phyloP scores from a whole-genome alignment of 2,113 vertebrate genomes.

The Philantomba maxwellii region DNA sequence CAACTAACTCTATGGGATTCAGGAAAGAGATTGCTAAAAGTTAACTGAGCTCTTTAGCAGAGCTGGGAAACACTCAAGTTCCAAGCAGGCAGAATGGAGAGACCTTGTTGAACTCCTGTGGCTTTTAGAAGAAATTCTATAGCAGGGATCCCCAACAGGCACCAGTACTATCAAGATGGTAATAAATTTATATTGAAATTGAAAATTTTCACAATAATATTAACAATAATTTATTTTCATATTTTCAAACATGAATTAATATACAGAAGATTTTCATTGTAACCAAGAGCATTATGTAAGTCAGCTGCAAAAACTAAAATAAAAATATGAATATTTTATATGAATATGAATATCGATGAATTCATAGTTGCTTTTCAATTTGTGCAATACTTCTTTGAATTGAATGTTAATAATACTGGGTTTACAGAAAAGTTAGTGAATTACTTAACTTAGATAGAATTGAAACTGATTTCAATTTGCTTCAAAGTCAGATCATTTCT shows the following conservation, averaged over 20 bases:
- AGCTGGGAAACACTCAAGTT: not conserved
- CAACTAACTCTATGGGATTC: not conserved
- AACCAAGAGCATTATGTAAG: not conserved
- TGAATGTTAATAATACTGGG: not conserved
- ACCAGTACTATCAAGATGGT: not conserved
- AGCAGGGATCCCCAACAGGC: not conserved
- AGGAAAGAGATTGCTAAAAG: not conserved
- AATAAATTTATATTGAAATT: not conserved
- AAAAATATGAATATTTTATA: not conserved
- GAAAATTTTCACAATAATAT: not conserved
- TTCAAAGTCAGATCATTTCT: constrained; percentile 33
- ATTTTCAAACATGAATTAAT: not conserved
- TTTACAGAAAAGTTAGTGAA: not conserved
- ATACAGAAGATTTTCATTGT: not conserved
- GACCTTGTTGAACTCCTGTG: not conserved
- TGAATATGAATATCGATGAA: not conserved
- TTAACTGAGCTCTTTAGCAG: not conserved
- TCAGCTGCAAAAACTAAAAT: not conserved
- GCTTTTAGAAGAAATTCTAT: not conserved
- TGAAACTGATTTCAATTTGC: not conserved
- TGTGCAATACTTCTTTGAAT: not conserved
- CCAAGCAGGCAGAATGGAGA: not conserved
- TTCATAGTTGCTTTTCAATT: not conserved
- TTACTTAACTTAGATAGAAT: not conserved
- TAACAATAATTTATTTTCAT: not conserved